Evolutionary conservation across 2,888 invertebrate species (phyloP).

Genomic region (Agrilus biguttatus): DNA sequence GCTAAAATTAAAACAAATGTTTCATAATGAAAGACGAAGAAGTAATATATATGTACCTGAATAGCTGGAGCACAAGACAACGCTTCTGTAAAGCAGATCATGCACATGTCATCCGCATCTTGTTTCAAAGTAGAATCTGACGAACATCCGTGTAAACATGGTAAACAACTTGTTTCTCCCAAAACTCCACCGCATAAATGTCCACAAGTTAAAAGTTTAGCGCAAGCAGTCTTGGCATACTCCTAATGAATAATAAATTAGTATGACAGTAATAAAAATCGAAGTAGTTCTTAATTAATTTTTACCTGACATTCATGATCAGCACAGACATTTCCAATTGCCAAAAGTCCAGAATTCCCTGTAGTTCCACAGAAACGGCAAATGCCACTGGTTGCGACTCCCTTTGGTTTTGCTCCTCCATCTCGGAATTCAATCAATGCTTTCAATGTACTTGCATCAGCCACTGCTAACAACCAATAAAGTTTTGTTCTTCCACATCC

Average conservation of each 20-base stretch:
- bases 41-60: slow-evolving; percentile 38
- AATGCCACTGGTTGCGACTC: slow-evolving; percentile 42
- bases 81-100: slow-evolving; percentile 98
- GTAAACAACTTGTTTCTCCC: slow-evolving; percentile 70
- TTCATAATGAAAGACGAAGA: background rate
- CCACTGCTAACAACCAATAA: slow-evolving; percentile 86
- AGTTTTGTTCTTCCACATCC: slow-evolving; percentile 90
- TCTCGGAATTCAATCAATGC: slow-evolving; percentile 82
- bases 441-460: slow-evolving; percentile 86
- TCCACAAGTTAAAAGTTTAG: slow-evolving; percentile 69
- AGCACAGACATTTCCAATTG: slow-evolving; percentile 86
- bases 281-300: too few species aligned
- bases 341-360: slow-evolving; percentile 68
- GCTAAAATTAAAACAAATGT: slow-evolving; percentile 31
- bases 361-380: slow-evolving; percentile 87
- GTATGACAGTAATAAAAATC: too few species aligned
- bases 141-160: slow-evolving; percentile 77
- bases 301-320: slow-evolving; percentile 82
- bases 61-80: slow-evolving; percentile 89
- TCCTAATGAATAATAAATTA: too few species aligned
- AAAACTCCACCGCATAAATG: slow-evolving; percentile 91
- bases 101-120: slow-evolving; percentile 98
- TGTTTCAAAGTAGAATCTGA: slow-evolving; percentile 52
- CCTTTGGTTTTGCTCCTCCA: slow-evolving; percentile 40
- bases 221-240: slow-evolving; percentile 69